Conservation (phyloP, 2,797 vertebrate species). For the Lutjanus argentimaculatus region DNA sequence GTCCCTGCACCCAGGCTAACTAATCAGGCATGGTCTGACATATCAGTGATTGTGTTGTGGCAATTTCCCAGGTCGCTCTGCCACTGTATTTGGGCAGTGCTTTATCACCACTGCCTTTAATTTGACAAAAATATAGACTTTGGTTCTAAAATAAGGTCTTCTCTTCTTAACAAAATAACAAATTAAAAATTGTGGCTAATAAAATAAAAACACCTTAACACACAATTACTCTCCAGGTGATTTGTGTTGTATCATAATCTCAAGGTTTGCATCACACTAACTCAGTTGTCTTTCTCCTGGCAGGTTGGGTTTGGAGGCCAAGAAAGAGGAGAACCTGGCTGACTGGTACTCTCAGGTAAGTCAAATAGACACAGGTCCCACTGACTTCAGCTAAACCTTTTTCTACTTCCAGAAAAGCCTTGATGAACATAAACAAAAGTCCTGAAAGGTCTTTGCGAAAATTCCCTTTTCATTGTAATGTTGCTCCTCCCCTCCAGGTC, state of each 20-base stretch:
- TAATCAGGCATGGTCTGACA: not conserved
- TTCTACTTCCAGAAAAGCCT: not conserved
- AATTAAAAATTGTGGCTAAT: not conserved
- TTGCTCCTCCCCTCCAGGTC: slow-evolving; percentile 85
- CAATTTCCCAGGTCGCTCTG: not conserved
- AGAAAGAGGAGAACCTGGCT: slow-evolving; percentile 96
- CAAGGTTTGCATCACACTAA: not conserved
- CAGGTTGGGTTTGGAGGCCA: slow-evolving; percentile 96
- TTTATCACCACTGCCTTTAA: not conserved
- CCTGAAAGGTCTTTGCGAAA: not conserved
- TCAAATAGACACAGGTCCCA: not conserved
- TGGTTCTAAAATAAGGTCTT: not conserved
- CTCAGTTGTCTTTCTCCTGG: not conserved
- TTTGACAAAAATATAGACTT: slow-evolving; percentile 5
- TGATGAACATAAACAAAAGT: not conserved
- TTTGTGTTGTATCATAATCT: not conserved
- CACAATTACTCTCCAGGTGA: not conserved
- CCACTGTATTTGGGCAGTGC: not conserved
- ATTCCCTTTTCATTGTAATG: not conserved
- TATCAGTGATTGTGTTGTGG: not conserved
- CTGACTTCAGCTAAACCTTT: not conserved
- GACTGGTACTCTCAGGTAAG: slow-evolving; percentile 98
- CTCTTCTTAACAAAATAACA: not conserved
- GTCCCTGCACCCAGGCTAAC: not conserved
- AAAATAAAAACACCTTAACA: not conserved